These are phyloP conservation scores for Brachystomella parvula DNA, from an alignment of 1,140 invertebrate species.

Conservation along the genomic window DNA sequence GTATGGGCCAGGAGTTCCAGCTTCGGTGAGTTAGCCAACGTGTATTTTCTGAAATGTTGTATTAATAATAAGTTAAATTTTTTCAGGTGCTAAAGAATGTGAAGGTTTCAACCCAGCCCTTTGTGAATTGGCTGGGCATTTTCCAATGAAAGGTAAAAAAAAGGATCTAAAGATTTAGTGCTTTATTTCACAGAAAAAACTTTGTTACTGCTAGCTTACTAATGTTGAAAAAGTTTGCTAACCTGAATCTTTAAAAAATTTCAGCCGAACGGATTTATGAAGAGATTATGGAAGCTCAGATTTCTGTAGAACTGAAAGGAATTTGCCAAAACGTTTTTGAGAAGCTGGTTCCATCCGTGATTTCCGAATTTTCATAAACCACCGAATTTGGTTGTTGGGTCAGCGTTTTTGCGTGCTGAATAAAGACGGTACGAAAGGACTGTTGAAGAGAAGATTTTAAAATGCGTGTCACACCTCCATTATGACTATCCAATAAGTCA, in stretches of 20 bases:
- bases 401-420: too few species aligned
- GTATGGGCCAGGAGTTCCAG: conserved; percentile 55
- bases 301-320: conserved; percentile 19
- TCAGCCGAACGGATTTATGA: conserved; percentile 47
- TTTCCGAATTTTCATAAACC: too few species aligned
- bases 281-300: conserved; percentile 40
- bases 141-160: conserved; percentile 54
- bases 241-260: conserved; percentile 29
- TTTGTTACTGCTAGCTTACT: too few species aligned
- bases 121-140: conserved; percentile 60
- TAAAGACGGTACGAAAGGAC: too few species aligned
- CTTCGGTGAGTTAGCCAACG: conserved; percentile 40
- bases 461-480: too few species aligned
- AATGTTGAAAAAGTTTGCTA: not conserved
- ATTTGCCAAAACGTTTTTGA: conserved; percentile 31
- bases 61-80: not conserved
- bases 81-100: conserved; percentile 49
- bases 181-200: too few species aligned
- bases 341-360: conserved; percentile 7
- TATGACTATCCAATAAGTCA: too few species aligned
- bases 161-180: conserved; percentile 24
- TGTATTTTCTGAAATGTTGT: not conserved
- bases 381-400: too few species aligned
- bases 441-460: too few species aligned
- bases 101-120: conserved; percentile 53